phyloP scores from a whole-genome alignment of 1,140 invertebrate genomes.

The Pseudomyrmex dendroicus region DNA sequence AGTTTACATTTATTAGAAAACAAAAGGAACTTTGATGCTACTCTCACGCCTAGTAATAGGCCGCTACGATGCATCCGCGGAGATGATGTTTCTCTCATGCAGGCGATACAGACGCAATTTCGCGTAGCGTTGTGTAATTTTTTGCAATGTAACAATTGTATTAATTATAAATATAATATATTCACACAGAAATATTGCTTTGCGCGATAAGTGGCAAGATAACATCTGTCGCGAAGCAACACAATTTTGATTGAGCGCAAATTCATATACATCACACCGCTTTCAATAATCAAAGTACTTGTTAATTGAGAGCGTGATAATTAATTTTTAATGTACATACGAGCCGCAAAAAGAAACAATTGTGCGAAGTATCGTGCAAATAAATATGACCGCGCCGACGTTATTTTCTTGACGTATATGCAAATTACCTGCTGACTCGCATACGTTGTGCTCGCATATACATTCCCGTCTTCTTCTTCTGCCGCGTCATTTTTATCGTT shows the following conservation, averaged over 20 bases:
- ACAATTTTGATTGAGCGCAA: neutral
- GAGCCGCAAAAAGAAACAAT: slow-evolving; percentile 33
- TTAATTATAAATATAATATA: no score
- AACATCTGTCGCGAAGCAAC: no score
- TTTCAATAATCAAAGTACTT: neutral
- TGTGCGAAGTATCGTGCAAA: slow-evolving; percentile 23
- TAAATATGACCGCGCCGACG: slow-evolving; percentile 12
- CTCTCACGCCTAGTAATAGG: slow-evolving; percentile 72
- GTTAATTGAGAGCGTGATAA: slow-evolving; percentile 47
- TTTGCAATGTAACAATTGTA: no score
- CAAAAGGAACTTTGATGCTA: neutral
- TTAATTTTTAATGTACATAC: slow-evolving; percentile 12
- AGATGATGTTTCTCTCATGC: slow-evolving; percentile 2
- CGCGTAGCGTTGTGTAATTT: neutral
- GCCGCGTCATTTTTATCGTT: slow-evolving; percentile 41
- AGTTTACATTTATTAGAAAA: no score
- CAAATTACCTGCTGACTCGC: slow-evolving; percentile 36
- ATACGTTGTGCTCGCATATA: neutral
- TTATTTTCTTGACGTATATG: slow-evolving; percentile 38
- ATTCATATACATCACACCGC: neutral
- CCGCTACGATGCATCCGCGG: slow-evolving; percentile 65
- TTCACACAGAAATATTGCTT: no score
- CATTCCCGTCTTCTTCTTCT: neutral
- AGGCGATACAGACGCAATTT: slow-evolving; percentile 18
- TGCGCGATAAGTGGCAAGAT: neutral